These are phyloP conservation scores for Phalacrocorax pelagicus DNA, from an alignment of 2,113 vertebrate species.

Conservation along the genomic window DNA sequence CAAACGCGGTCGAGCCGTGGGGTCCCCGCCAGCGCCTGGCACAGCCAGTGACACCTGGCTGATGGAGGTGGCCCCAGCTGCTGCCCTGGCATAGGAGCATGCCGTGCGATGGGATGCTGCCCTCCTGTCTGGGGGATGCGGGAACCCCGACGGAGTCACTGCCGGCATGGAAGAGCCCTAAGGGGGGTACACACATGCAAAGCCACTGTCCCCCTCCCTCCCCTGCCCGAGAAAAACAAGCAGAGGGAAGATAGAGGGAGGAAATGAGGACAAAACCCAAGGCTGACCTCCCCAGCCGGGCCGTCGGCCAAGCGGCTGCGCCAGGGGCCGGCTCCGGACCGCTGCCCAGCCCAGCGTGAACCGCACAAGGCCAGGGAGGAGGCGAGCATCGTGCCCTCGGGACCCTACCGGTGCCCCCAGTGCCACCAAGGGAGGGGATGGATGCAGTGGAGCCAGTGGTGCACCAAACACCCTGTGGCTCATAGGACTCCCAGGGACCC, in stretches of 20 bases:
- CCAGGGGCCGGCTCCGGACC: not conserved
- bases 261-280: conserved; percentile 53
- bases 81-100: fast-evolving
- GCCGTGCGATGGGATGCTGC: fast-evolving
- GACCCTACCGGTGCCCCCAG: not conserved
- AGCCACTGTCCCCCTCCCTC: not conserved
- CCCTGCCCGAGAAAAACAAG: not conserved
- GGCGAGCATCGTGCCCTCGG: fast-evolving
- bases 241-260: not conserved
- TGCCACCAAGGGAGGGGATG: not conserved
- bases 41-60: not conserved
- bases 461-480: fast-evolving
- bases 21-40: not conserved
- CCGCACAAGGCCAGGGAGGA: fast-evolving
- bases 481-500: not conserved
- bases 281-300: conserved; percentile 29
- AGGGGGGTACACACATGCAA: fast-evolving
- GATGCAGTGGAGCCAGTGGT: fast-evolving
- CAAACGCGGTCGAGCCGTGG: fast-evolving
- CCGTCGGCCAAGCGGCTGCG: not conserved
- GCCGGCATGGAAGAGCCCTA: not conserved
- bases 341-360: not conserved
- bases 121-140: not conserved
- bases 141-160: not conserved
- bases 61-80: not conserved